Base-by-base conservation (phyloP, 2,888 invertebrate species). In the Itoplectis maculator region DNA sequence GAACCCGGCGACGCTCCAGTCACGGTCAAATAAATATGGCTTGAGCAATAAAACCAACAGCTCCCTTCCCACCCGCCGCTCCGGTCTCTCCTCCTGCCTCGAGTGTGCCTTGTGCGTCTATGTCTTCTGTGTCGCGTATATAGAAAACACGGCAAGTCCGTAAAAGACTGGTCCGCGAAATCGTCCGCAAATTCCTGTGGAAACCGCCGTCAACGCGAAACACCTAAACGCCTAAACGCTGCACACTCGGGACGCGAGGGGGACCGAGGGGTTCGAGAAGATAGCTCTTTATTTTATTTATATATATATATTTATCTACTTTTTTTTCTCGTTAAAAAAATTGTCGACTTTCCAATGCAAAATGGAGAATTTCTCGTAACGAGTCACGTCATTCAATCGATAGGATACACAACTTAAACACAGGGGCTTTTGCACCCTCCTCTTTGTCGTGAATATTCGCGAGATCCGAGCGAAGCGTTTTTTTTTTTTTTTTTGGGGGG, bases 1-100 rank as follows among this genome's bases (percentile, higher is more conserved):
- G 75, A 82, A 83, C 70, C 37, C 63, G 54, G 54, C 74, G 73
- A 79, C 70, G 82, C 20, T 63, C 81, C 76, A 78, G 68, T 79
- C 75, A 66, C 65, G 75, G 61, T 84, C 65, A 86, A 89, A 88
- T 88, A 88, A 89, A 89, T 89, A 88, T 88, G 82, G 78, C 29
- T 88, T 88, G 88, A 88, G 88, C 87, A 87, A 88, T 79, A 86
- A 89, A 87, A 86, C 69, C 81, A 83, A 86, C 81, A 82, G 83
- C 79, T 72, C 5, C 61, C 65, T 69, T 70, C 42, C 42, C 65
- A 37, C 42, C 59, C 47, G 20, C 35, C 45, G 49, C 59, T 49
- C 37, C 35, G 37, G 29, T 2, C 29, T 5, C 42, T 29, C 56
- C 9, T 45, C 42, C 54, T 23, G 45, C 29, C 23, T 29, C 20